phyloP scores from a whole-genome alignment of 2,888 invertebrate species.

The Cephonodes hylas region DNA sequence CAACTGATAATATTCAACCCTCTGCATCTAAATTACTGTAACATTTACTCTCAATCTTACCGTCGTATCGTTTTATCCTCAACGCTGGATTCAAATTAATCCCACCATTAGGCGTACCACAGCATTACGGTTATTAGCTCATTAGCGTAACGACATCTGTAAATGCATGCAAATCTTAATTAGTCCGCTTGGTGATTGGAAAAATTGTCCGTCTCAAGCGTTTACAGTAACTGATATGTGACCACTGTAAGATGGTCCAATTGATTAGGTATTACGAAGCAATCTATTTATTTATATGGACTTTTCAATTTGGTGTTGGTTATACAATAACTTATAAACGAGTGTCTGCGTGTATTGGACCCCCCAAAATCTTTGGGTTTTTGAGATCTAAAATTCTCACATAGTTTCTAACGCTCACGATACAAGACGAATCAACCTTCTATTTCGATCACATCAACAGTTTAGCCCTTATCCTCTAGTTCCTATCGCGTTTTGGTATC shows the following conservation, averaged over 20 bases:
- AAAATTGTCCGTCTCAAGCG: background rate
- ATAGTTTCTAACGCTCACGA: too few species aligned
- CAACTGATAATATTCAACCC: background rate
- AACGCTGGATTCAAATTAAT: background rate
- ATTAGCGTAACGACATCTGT: background rate
- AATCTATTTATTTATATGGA: too few species aligned
- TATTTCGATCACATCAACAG: too few species aligned
- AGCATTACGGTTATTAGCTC: background rate
- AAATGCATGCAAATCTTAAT: background rate
- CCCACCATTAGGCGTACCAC: background rate
- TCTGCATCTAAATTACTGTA: background rate
- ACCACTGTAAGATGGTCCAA: background rate
- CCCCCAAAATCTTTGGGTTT: too few species aligned
- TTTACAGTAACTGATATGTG: background rate
- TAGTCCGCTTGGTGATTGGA: background rate
- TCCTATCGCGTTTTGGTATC: too few species aligned
- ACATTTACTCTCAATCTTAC: background rate
- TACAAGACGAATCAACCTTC: too few species aligned
- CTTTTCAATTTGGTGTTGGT: too few species aligned
- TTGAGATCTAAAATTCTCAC: too few species aligned
- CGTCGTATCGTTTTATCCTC: background rate
- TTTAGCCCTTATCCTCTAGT: too few species aligned
- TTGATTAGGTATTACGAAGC: too few species aligned
- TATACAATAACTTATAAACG: too few species aligned
- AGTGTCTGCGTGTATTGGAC: too few species aligned